Conservation (phyloP, 1,140 invertebrate species). For the Ceratosolen fusciceps region DNA sequence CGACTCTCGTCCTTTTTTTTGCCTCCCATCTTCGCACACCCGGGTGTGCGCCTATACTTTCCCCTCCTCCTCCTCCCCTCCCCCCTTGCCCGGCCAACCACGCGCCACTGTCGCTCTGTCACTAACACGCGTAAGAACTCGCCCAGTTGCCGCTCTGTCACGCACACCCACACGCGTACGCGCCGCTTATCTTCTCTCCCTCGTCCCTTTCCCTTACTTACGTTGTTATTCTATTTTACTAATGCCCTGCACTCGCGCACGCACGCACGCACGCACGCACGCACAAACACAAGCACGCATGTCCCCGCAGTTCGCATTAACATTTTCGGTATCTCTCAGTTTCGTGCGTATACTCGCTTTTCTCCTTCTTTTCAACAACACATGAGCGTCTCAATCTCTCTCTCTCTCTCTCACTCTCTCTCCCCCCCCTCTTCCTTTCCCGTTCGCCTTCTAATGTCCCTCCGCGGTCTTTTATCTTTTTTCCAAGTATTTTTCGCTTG, state of each 20-base stretch:
- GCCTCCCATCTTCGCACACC: slow-evolving; percentile 8
- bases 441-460: slow-evolving; percentile 1
- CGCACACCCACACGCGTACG: not conserved
- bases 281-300: not conserved
- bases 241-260: not conserved
- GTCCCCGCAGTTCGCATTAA: not conserved
- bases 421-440: not conserved
- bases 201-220: not conserved
- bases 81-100: not conserved
- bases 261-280: not conserved
- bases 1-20: slow-evolving; percentile 4
- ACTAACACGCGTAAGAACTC: not conserved
- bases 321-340: slow-evolving; percentile 8
- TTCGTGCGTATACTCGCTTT: not conserved
- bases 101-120: not conserved
- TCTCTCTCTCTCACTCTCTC: not conserved
- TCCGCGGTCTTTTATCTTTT: not conserved
- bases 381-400: not conserved
- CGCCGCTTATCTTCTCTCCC: slow-evolving; percentile 2
- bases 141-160: slow-evolving; percentile 1
- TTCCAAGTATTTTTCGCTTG: not conserved
- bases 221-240: slow-evolving; percentile 27
- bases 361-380: slow-evolving; percentile 8
- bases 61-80: not conserved
- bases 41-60: slow-evolving; percentile 14